phyloP scores from a whole-genome alignment of 2,113 vertebrate genomes.

The Entomyzon cyanotis region DNA sequence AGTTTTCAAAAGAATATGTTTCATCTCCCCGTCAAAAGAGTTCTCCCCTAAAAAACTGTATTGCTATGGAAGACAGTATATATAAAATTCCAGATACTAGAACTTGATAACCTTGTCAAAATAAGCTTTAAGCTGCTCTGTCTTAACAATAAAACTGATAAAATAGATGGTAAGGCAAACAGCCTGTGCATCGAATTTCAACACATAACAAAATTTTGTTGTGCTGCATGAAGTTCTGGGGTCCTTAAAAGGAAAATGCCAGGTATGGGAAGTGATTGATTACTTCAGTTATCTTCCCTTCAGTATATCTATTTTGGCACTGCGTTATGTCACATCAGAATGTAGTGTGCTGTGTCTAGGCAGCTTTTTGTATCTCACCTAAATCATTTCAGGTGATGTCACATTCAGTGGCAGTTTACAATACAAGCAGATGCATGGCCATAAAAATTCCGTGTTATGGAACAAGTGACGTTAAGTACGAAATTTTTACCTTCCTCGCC shows the following conservation, averaged over 20 bases:
- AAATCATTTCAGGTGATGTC: background rate
- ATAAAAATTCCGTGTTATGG: background rate
- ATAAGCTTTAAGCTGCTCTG: background rate
- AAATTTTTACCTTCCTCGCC: background rate
- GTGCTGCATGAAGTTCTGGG: background rate
- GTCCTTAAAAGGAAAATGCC: background rate
- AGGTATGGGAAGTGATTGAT: background rate
- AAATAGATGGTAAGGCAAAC: background rate
- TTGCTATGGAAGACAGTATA: background rate
- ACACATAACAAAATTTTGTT: background rate
- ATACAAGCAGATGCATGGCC: background rate
- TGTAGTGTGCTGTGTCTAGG: background rate
- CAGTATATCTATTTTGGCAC: background rate
- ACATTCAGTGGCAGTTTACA: background rate
- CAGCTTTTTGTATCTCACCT: background rate
- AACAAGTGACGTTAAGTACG: background rate
- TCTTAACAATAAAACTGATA: background rate
- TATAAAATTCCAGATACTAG: background rate
- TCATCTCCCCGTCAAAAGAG: background rate
- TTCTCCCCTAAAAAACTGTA: background rate
- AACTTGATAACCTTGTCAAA: background rate
- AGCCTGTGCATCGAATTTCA: background rate
- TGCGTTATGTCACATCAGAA: background rate
- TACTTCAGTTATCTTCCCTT: background rate
- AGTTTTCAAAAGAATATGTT: background rate